Base-by-base conservation (phyloP, 2,113 vertebrate genomes). In the Loxodonta africana region DNA sequence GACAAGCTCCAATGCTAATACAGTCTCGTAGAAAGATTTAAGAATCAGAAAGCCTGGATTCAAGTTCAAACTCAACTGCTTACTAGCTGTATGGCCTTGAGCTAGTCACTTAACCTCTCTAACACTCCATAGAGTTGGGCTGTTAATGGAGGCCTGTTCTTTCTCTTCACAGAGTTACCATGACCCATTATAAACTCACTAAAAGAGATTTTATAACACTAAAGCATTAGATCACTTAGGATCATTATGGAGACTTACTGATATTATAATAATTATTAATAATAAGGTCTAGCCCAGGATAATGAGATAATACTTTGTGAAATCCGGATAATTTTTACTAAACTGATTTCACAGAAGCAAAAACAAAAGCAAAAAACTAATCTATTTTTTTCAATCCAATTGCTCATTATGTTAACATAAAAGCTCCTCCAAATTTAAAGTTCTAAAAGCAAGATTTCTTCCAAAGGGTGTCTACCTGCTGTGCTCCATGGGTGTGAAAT, bases 261-360 rank as follows among this genome's bases (percentile, higher is more conserved):
- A 86, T 91, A 41, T 71, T 93, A 63, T 87, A 77, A 69, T 80
- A 91, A 83, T 80, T 73, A 89, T 91, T 89, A 83, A 57, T 76
- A 93, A 48, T 83, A 69, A 25, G 7, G 23, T 17, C 60, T 48
- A 62, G 48, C 11, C 37, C 30, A 76, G 53, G 67, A 94, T 92
- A 95, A 94, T 85, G 46, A 85, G 83, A 65, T 78, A 86, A 74
- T 44, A 60, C n/a, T 65, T 41, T 46, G 4, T 44, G 46, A 81
- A 33, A 87, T 44, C 6, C 88, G 44, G 51, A 73, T 81, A 91
- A 93, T 85, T 97, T 92, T 96, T 65, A 94, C 74, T 76, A 44
- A 76, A 90, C 41, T 26, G 83, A 30, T 94, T 87, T 84, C 82
- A 67, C 0, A 82, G 37, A 74, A 25, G 4, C n/a, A 85, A 94